Percentiles rank a stretch among this genome's conserved stretches.
Conservation (phyloP, 2,888 invertebrate genomes). For the Lithophane ornitopus region DNA sequence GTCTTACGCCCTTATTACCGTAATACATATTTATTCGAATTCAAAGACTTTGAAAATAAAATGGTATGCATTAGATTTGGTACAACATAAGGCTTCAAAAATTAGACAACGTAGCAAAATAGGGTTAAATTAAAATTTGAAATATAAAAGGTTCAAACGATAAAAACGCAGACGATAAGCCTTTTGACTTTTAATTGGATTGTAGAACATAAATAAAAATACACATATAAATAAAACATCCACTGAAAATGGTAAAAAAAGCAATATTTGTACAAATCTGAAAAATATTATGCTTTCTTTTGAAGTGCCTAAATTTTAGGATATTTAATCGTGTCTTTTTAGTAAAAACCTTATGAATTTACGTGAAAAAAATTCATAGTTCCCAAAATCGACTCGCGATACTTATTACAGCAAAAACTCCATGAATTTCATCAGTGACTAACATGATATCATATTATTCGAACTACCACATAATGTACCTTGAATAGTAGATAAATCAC, state of each 20-base stretch:
- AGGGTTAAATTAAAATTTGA: not conserved
- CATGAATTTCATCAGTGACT: constrained; percentile 65
- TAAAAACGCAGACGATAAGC: constrained; percentile 21
- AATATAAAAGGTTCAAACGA: constrained; percentile 3
- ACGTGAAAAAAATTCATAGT: not conserved
- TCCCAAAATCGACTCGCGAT: not conserved
- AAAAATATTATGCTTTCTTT: not conserved
- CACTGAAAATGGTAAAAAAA: not conserved
- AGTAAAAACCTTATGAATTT: not conserved
- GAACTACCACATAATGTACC: constrained; percentile 76
- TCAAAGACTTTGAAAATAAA: not conserved
- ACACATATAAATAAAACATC: not conserved
- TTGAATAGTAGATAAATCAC: constrained; percentile 81
- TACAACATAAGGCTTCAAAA: no score
- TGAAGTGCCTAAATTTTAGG: not conserved
- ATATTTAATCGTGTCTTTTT: not conserved
- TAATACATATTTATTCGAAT: not conserved
- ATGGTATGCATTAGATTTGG: not conserved
- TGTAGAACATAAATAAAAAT: constrained; percentile 10
- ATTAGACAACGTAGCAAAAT: not conserved
- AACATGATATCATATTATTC: constrained; percentile 75
- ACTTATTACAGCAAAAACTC: constrained; percentile 41
- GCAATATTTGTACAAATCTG: not conserved
- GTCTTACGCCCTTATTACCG: no score
- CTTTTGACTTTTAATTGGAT: constrained; percentile 35